These are phyloP conservation scores for Gouania willdenowi DNA, from an alignment of 2,797 vertebrate species.

Conservation along the genomic window DNA sequence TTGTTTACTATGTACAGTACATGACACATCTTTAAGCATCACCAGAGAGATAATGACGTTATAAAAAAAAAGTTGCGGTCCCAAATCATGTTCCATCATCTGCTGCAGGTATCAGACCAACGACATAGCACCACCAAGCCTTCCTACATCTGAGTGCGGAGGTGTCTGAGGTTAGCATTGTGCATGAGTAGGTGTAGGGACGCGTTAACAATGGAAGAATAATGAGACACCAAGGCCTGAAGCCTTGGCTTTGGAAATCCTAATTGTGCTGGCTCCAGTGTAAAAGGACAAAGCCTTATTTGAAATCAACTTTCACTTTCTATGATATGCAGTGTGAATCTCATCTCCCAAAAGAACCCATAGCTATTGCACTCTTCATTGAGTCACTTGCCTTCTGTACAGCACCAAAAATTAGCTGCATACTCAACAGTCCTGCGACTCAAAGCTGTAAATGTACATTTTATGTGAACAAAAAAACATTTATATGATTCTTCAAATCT, in stretches of 20 bases:
- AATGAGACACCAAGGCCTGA: slow-evolving; percentile 52
- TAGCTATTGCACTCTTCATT: slow-evolving; percentile 33
- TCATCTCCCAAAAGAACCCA: slow-evolving; percentile 55
- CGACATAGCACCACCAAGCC: slow-evolving; percentile 21
- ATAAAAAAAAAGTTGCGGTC: slow-evolving; percentile 28
- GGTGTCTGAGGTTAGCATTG: slow-evolving; percentile 46
- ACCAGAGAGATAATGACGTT: slow-evolving; percentile 36
- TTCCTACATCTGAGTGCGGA: slow-evolving; percentile 49
- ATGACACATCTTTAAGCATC: slow-evolving; percentile 24
- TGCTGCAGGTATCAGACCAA: slow-evolving; percentile 34
- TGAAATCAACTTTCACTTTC: slow-evolving; percentile 61
- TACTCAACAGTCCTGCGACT: too few relatives aligned
- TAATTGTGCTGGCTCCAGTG: slow-evolving; percentile 62
- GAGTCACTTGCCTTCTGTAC: slow-evolving; percentile 12
- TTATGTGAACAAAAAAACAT: too few relatives aligned
- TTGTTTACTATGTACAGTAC: not conserved
- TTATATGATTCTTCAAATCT: too few relatives aligned
- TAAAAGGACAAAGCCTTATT: slow-evolving; percentile 46
- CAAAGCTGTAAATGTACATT: too few relatives aligned
- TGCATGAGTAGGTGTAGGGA: slow-evolving; percentile 42
- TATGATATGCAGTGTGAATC: slow-evolving; percentile 54
- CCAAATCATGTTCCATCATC: slow-evolving; percentile 38
- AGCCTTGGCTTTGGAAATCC: slow-evolving; percentile 51
- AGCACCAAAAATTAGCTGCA: slow-evolving; percentile 12
- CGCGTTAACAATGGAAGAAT: slow-evolving; percentile 43